Evolutionary conservation across 23 tunicate genomes (phyloP).

Genomic region (Aplidium turbinatum): DNA sequence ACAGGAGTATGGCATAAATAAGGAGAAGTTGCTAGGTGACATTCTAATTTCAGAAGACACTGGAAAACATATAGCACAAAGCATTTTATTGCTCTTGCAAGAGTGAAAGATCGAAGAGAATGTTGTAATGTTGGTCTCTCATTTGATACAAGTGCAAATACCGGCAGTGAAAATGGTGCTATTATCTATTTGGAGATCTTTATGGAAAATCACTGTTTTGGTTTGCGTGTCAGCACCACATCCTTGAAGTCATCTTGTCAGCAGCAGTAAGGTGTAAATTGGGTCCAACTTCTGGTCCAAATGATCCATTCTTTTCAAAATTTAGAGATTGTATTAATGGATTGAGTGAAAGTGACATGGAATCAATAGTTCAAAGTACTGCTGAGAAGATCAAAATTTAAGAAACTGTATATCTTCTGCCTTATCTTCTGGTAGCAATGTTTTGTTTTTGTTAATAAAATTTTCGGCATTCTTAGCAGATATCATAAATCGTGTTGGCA

Average conservation of each 20-base stretch:
- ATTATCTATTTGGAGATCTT: conserved; percentile 17
- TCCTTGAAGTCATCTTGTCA: conserved; percentile 17
- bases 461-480: too few relatives aligned
- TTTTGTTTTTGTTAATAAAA: too few relatives aligned
- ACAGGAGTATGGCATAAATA: conserved; percentile 18
- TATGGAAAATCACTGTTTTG: conserved; percentile 24
- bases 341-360: conserved; percentile 9
- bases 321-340: conserved; percentile 16
- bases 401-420: too few relatives aligned
- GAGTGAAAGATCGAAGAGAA: conserved; percentile 7
- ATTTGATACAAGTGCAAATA: conserved; percentile 20
- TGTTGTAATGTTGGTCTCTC: conserved; percentile 20
- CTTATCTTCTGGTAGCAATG: too few relatives aligned
- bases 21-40: conserved; percentile 28
- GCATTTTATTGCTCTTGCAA: conserved; percentile 14
- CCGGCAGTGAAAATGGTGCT: conserved; percentile 14
- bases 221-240: conserved; percentile 26
- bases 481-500: too few relatives aligned
- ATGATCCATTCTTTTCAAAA: conserved; percentile 14
- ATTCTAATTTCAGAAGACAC: conserved; percentile 8
- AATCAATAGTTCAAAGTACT: conserved; percentile 24
- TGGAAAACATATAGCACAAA: conserved; percentile 28
- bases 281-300: conserved; percentile 31
- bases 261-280: conserved; percentile 26
- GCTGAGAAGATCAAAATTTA: conserved; percentile 24